Conservation (phyloP, 2,888 invertebrate species). For the Caenorhabditis plicata region DNA sequence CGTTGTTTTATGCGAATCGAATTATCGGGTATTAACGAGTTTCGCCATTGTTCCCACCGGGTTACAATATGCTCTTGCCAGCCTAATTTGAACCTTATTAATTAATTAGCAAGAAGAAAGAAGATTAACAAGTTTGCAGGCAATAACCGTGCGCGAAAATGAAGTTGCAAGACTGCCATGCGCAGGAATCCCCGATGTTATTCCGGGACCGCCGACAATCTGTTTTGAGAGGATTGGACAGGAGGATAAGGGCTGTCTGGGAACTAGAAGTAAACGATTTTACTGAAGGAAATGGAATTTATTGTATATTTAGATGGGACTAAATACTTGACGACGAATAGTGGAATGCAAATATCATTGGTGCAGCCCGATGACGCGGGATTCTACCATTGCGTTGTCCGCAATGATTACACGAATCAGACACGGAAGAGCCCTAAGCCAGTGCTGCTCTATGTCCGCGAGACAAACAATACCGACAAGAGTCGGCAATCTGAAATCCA, state of each 20-base stretch:
- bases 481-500: slow-evolving; percentile 4
- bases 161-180: slow-evolving; percentile 60
- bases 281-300: neutral
- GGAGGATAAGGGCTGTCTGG: slow-evolving; percentile 46
- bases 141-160: slow-evolving; percentile 48
- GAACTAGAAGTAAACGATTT: slow-evolving; percentile 29
- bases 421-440: slow-evolving; percentile 49
- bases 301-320: slow-evolving; percentile 26
- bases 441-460: slow-evolving; percentile 44
- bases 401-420: slow-evolving; percentile 52
- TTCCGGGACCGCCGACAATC: slow-evolving; percentile 57
- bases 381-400: slow-evolving; percentile 59
- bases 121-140: slow-evolving; percentile 20
- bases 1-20: too few species aligned
- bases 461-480: slow-evolving; percentile 13
- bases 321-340: slow-evolving; percentile 50
- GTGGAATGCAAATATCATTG: slow-evolving; percentile 60
- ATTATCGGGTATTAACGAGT: too few species aligned
- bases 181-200: slow-evolving; percentile 58
- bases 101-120: too few species aligned
- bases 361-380: slow-evolving; percentile 56
- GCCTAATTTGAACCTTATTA: neutral
- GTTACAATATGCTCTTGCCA: neutral
- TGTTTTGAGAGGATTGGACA: slow-evolving; percentile 56
- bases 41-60: too few species aligned